Percentiles rank a stretch among this genome's conserved stretches.
Conservation (phyloP, 2,113 vertebrate genomes). For the Oryctolagus cuniculus region mOryCun1.1 NC_091435.1:100742001-100742500, state of each 20-base stretch:
- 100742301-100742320: not conserved
- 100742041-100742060: not conserved
- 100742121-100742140: not conserved
- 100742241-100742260: not conserved
- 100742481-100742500: not conserved
- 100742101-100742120: not conserved
- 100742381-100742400: not conserved
- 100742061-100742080: not conserved
- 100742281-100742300: not conserved
- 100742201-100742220: not conserved
- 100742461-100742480: not conserved
- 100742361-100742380: not conserved
- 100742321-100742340: not conserved
- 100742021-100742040: not conserved
- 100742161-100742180: not conserved
- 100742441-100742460: not conserved
- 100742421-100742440: not conserved
- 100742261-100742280: not conserved
- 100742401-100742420: not conserved
- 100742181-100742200: not conserved
- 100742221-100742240: not conserved
- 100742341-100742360: not conserved
- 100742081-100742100: not conserved
- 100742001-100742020: not conserved
- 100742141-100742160: not conserved